These are phyloP conservation scores for Pinna nobilis DNA, from an alignment of 1,140 invertebrate genomes.

Conservation along the genomic window DNA sequence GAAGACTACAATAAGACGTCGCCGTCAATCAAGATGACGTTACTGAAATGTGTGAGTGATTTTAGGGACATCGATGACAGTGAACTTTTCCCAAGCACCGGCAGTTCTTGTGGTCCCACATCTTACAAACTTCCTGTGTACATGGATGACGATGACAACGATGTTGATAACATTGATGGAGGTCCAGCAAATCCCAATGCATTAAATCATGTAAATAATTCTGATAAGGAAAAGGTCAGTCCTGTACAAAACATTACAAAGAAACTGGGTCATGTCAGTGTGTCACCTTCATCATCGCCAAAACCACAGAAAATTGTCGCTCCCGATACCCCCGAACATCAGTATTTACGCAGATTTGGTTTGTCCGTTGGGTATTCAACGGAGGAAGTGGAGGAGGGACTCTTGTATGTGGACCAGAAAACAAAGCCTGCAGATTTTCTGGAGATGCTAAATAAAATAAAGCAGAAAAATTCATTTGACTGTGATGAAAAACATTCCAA, in stretches of 20 bases:
- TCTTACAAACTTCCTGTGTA: constrained; percentile 32
- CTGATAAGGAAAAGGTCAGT: neutral
- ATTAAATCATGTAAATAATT: constrained; percentile 4
- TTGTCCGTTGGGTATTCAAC: constrained; percentile 47
- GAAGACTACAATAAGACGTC: constrained; percentile 46
- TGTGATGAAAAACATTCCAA: constrained; percentile 10
- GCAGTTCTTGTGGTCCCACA: neutral
- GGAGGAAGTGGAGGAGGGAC: constrained; percentile 49
- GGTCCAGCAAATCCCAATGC: constrained; percentile 2
- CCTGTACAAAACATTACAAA: neutral
- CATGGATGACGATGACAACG: constrained; percentile 21
- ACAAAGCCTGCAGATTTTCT: constrained; percentile 59
- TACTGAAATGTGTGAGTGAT: constrained; percentile 48
- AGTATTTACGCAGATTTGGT: constrained; percentile 51
- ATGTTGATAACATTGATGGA: constrained; percentile 6
- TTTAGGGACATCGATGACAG: constrained; percentile 44
- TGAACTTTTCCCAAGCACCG: constrained; percentile 39
- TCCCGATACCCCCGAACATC: constrained; percentile 15
- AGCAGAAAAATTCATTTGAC: no score
- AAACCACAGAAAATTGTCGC: neutral
- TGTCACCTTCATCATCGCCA: constrained; percentile 15
- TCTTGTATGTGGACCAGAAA: constrained; percentile 51
- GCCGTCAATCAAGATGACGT: constrained; percentile 40
- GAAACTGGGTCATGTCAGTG: constrained; percentile 5
- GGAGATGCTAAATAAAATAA: constrained; percentile 29